phyloP scores from a whole-genome alignment of 2,888 invertebrate genomes.

The Himalopsyche tibetana region DNA sequence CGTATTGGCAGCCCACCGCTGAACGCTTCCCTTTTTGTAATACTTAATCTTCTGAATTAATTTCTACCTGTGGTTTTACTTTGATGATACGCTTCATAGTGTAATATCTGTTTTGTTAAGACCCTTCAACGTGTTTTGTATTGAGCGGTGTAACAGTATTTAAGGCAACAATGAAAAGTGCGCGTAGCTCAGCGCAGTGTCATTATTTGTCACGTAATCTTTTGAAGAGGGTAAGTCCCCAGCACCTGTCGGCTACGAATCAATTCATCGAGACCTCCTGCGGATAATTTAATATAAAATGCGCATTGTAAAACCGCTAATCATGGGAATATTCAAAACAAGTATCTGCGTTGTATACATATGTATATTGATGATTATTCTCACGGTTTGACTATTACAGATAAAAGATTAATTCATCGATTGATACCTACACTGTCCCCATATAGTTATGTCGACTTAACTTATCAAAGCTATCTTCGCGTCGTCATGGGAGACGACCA shows the following conservation, averaged over 20 bases:
- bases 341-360: not conserved
- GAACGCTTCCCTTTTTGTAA: not conserved
- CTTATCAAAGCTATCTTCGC: too few species aligned
- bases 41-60: not conserved
- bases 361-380: not conserved
- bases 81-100: conserved; percentile 2
- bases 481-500: too few species aligned
- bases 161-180: conserved; percentile 3
- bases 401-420: too few species aligned
- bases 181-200: not conserved
- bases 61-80: conserved; percentile 25
- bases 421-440: too few species aligned
- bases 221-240: conserved; percentile 15
- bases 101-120: not conserved
- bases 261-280: conserved; percentile 30
- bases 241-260: conserved; percentile 15
- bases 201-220: conserved; percentile 34
- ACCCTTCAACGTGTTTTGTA: not conserved
- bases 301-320: conserved; percentile 5
- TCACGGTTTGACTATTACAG: too few species aligned
- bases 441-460: too few species aligned
- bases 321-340: conserved; percentile 22
- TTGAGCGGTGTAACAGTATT: not conserved
- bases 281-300: conserved; percentile 6
- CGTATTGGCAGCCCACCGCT: too few species aligned